phyloP scores from a whole-genome alignment of 2,113 vertebrate genomes.

The Aramus guarauna region DNA sequence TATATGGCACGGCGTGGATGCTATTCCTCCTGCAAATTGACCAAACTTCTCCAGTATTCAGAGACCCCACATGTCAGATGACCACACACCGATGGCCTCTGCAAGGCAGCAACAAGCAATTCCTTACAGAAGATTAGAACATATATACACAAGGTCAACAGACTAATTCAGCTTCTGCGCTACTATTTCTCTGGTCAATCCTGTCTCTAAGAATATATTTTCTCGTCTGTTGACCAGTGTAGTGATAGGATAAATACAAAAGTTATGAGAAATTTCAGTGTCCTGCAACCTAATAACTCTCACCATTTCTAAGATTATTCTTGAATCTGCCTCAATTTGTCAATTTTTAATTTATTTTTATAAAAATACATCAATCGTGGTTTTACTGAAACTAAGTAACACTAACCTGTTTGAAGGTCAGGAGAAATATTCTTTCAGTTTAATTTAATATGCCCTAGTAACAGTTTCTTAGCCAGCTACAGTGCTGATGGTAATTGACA shows the following conservation, averaged over 20 bases:
- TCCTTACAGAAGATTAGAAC: not conserved
- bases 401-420: not conserved
- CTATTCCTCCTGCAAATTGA: not conserved
- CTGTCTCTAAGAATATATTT: not conserved
- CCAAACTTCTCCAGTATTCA: not conserved
- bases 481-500: not conserved
- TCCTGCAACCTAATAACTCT: not conserved
- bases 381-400: not conserved
- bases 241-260: not conserved
- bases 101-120: not conserved
- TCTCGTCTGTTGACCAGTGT: not conserved
- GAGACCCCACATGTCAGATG: not conserved
- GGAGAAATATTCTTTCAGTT: not conserved
- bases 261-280: not conserved
- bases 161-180: not conserved
- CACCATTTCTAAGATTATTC: not conserved
- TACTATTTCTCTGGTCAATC: not conserved
- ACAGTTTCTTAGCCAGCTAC: not conserved
- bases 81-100: not conserved
- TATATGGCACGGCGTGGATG: not conserved
- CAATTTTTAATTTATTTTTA: not conserved
- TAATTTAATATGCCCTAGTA: constrained; percentile 6
- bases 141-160: not conserved
- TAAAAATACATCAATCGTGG: not conserved
- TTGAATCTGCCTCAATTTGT: not conserved